These are phyloP conservation scores for Quiscalus mexicanus DNA, from an alignment of 2,113 vertebrate genomes.

Conservation along the genomic window DNA sequence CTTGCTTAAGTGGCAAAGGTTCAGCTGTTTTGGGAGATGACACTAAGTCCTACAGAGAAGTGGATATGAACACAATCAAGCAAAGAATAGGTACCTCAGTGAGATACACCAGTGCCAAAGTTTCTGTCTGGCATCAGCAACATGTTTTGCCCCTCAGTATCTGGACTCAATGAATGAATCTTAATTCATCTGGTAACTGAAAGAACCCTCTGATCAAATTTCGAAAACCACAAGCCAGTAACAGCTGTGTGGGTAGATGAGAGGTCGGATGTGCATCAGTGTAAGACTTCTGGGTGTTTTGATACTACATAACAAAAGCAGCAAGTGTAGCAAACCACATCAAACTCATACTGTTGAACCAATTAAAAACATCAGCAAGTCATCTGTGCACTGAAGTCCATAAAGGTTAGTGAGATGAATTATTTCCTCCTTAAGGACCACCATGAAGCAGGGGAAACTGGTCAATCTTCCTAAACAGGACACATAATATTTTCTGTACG, in stretches of 20 bases:
- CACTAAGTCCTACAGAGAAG: neutral
- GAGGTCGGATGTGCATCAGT: neutral
- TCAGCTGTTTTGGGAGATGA: neutral
- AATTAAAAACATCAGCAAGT: slow-evolving; percentile 35
- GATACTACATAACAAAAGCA: slow-evolving; percentile 17
- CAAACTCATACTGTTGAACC: neutral
- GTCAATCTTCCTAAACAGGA: neutral
- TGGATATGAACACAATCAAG: neutral
- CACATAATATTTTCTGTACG: neutral
- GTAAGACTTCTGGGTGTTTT: slow-evolving; percentile 8
- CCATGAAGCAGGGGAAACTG: neutral
- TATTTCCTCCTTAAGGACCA: neutral
- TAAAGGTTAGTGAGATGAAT: neutral
- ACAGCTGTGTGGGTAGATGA: slow-evolving; percentile 21
- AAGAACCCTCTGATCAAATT: neutral
- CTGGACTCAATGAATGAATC: neutral
- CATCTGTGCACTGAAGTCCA: neutral
- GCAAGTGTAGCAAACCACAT: slow-evolving; percentile 51
- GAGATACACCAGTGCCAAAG: neutral
- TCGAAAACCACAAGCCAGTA: neutral
- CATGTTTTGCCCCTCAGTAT: neutral
- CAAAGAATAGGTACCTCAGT: neutral
- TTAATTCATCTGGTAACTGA: slow-evolving; percentile 2
- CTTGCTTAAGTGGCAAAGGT: neutral
- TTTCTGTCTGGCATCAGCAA: neutral